Evolutionary conservation across 2,113 vertebrate genomes (phyloP), one percentile per base, ranked within the genome.

Genomic region (Edolisoma coerulescens): DNA sequence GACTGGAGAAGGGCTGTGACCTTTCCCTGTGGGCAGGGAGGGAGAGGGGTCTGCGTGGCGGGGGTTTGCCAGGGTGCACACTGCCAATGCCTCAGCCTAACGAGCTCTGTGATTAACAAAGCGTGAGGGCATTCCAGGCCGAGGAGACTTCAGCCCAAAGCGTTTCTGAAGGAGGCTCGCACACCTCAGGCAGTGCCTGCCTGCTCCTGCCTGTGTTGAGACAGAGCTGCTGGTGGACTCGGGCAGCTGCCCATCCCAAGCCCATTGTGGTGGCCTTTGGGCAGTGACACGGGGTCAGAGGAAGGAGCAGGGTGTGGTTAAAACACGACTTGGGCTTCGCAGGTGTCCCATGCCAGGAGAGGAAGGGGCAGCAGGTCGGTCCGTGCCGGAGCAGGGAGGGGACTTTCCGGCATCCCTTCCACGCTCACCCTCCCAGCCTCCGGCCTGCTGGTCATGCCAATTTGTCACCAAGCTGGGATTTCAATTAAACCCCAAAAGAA

Each of bases 381-480:
- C 26, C 2, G 52, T 44, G 54, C 45, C 0, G 2, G 76, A 81
- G 69, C 47, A 41, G 19, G 49, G 70, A 35, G 5, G 27, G 8
- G 7, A n/a, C 26, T 75, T 67, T 13, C 35, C 15, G 0, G 60
- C 60, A 7, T 28, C 7, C 0, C n/a, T 84, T 61, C 92, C 89
- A 44, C 1, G 1, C 44, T 93, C 23, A 1, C n/a, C 81, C 71
- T 87, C 89, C 87, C 78, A 13, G 53, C 89, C 89, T 63, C 70
- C 1, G 2, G 67, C 90, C 73, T 2, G 11, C 59, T 52, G 91
- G 91, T 91, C 94, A 95, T 94, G 95, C 78, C 94, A 95, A 97
- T 97, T 97, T 97, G 97, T 97, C 95, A 93, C 81, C 93, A 35
- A 88, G 93, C 78, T 86, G 81, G 78, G 90, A 84, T 90, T 95